Percentiles rank a stretch among this genome's conserved stretches.
These are phyloP conservation scores for Gallinago solitaria DNA, from an alignment of 2,797 vertebrate species.

Conservation along the genomic window DNA sequence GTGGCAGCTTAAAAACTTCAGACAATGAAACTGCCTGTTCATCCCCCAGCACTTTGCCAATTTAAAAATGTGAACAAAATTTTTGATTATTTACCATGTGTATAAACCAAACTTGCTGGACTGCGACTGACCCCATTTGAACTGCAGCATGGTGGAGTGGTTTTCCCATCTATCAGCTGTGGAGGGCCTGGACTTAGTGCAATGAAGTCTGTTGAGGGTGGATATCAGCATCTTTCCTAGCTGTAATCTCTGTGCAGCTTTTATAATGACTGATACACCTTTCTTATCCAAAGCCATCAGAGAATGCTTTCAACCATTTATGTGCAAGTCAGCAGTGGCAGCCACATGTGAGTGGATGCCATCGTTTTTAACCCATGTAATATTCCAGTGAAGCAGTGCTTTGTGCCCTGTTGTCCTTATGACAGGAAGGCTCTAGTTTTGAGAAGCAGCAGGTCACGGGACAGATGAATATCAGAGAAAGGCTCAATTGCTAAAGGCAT, in stretches of 20 bases:
- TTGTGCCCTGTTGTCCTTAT: rapidly evolving
- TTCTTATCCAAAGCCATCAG: not conserved
- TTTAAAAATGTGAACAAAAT: not conserved
- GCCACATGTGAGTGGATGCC: not conserved
- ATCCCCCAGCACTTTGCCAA: not conserved
- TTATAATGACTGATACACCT: not conserved
- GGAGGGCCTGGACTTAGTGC: not conserved
- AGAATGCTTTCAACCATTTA: not conserved
- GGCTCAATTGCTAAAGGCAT: not conserved
- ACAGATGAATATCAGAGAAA: not conserved
- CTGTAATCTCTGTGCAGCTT: not conserved
- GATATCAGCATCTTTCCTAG: not conserved
- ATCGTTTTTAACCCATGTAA: not conserved
- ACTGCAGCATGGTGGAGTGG: not conserved
- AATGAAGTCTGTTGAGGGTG: not conserved
- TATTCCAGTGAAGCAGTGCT: not conserved
- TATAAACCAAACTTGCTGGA: not conserved
- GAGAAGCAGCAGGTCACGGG: not conserved
- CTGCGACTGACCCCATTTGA: not conserved
- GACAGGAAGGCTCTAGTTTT: not conserved
- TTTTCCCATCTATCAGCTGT: not conserved
- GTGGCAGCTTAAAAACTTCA: not conserved
- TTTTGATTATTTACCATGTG: not conserved
- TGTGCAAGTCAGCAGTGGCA: not conserved
- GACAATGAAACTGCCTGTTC: not conserved